Evolutionary conservation across 2,113 vertebrate genomes (phyloP), one percentile per base, ranked within the genome.

Genomic region (Cyanoramphus novaezelandiae): DNA sequence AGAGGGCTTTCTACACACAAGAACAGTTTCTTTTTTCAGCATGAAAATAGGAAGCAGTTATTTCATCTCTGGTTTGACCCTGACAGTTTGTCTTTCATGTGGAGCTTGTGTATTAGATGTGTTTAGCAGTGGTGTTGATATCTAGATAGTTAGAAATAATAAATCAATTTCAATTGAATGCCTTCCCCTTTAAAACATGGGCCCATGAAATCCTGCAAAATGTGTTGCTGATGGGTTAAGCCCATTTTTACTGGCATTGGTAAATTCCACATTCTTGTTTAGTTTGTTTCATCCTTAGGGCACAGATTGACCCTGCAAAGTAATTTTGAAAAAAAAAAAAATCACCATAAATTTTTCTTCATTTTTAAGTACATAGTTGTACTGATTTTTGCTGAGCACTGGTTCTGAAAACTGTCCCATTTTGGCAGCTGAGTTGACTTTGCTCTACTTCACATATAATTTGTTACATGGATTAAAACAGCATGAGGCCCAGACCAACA

Each of bases 381-480:
- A 52, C 33, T 47, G n/a, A 3, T 1, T 83, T 91, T 84, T 93
- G 15, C 62, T 60, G 55, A 80, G n/a, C 44, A 37, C 57, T 60
- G 18, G 2, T 95, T 93, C 83, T 95, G 65, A 91, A 89, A 93
- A 64, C 65, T 79, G 39, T n/a, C 52, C 41, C 21, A 17, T 86
- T 81, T 84, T 88, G 62, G 57, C 86, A 87, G 62, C 77, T 35
- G 62, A 41, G 10, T 64, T 89, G 82, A 79, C 49, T 95, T 96
- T 52, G 52, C 19, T 89, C 13, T 93, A 19, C 37, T 88, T 94
- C 77, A 85, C 74, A 43, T 84, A 50, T 59, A 68, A 89, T 95
- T 93, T 95, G 57, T 90, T 95, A 88, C 47, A 65, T 92, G 80
- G 52, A 85, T 76, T 96, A 91, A 92, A 93, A 9, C 86, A 87